Evolutionary conservation across 1,140 invertebrate species (phyloP).

Genomic region (Andricus grossulariae): DNA sequence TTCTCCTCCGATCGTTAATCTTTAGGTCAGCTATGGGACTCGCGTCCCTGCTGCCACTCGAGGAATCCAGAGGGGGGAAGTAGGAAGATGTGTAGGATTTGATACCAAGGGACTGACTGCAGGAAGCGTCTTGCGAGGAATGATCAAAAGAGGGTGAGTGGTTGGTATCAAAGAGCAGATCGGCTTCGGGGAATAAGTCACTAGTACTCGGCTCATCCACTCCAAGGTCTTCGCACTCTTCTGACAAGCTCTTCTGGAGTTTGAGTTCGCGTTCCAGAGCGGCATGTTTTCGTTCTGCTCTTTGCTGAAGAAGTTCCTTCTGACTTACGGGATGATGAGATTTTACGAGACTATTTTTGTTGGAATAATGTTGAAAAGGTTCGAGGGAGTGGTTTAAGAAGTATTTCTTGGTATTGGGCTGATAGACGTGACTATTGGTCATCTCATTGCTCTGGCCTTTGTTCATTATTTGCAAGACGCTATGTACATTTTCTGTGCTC

Average conservation of each 20-base stretch:
- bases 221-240: constrained; percentile 86
- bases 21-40: constrained; percentile 65
- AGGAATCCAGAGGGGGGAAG: constrained; percentile 70
- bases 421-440: constrained; percentile 66
- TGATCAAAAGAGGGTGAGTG: constrained; percentile 74
- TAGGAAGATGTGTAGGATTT: constrained; percentile 56
- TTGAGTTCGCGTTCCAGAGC: constrained; percentile 78
- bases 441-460: constrained; percentile 71
- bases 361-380: constrained; percentile 67
- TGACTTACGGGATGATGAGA: constrained; percentile 42
- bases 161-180: constrained; percentile 81
- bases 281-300: constrained; percentile 73
- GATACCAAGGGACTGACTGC: constrained; percentile 68
- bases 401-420: constrained; percentile 66
- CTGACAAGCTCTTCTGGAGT: constrained; percentile 83
- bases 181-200: constrained; percentile 86
- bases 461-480: constrained; percentile 71
- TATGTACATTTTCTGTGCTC: constrained; percentile 63
- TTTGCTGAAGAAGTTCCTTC: constrained; percentile 65
- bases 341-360: constrained; percentile 53
- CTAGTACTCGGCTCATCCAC: constrained; percentile 86
- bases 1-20: constrained; percentile 63
- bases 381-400: constrained; percentile 72
- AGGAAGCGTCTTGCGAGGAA: constrained; percentile 71
- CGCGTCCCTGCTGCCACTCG: constrained; percentile 68